A percentile compares a stretch with the other conserved stretches of the same genome.
These are phyloP conservation scores for Cactoblastis cactorum DNA, from an alignment of 2,888 invertebrate genomes.

Conservation along the genomic window DNA sequence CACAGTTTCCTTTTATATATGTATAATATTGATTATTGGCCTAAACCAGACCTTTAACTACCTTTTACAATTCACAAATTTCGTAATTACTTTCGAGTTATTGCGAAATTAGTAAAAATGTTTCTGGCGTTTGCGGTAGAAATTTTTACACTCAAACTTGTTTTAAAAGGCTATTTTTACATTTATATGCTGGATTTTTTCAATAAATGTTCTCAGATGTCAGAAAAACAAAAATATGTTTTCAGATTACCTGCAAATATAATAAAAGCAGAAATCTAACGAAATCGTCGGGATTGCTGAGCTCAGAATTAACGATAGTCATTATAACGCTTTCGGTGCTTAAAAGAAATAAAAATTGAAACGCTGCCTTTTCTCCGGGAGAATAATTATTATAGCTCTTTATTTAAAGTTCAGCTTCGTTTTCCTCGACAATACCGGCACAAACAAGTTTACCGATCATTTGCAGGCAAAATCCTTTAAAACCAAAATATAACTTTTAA, in stretches of 20 bases:
- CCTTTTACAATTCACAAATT: no score
- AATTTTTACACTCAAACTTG: background rate
- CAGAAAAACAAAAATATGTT: conserved; percentile 25
- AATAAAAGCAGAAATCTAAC: conserved; percentile 40
- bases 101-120: no score
- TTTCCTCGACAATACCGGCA: background rate
- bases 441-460: conserved; percentile 8
- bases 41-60: no score
- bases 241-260: conserved; percentile 32
- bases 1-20: no score
- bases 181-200: background rate
- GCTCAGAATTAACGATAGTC: conserved; percentile 44
- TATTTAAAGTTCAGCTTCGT: conserved; percentile 10
- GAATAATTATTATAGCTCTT: conserved; percentile 24
- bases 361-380: conserved; percentile 26
- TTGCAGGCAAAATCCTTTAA: background rate
- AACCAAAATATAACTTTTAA: background rate
- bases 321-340: conserved; percentile 40
- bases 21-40: no score
- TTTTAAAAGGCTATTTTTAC: background rate
- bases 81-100: no score
- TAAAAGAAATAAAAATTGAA: conserved; percentile 45
- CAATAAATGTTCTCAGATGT: background rate
- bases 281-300: conserved; percentile 39
- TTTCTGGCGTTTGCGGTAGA: no score